Percentiles rank a stretch among this genome's conserved stretches.
These are phyloP conservation scores for Simalia tracyae DNA, from an alignment of 2,797 vertebrate species.

Conservation along the genomic window DNA sequence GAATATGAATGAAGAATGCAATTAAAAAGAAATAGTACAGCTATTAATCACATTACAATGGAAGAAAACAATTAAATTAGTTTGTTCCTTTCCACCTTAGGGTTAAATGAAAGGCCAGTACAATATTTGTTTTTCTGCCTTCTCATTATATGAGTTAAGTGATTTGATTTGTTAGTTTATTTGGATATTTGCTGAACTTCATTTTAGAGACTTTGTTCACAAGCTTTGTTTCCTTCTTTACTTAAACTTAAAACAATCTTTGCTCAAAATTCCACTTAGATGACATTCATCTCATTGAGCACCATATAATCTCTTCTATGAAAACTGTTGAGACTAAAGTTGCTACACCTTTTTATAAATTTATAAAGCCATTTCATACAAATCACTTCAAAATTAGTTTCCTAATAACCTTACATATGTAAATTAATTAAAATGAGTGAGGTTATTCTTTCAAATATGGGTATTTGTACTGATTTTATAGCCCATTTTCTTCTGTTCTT, in stretches of 20 bases:
- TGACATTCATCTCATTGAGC: not conserved
- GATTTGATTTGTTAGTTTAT: not conserved
- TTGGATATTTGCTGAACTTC: not conserved
- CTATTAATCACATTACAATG: slow-evolving; percentile 15
- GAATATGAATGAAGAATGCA: slow-evolving; percentile 9
- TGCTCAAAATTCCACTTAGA: not conserved
- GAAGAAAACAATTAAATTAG: not conserved
- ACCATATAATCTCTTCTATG: not conserved
- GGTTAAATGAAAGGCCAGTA: slow-evolving; percentile 5
- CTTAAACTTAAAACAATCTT: not conserved
- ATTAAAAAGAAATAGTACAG: slow-evolving; percentile 23
- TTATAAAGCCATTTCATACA: not conserved
- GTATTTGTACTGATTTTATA: not conserved
- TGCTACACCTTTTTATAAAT: not conserved
- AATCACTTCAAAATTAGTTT: not conserved
- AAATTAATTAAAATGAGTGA: not conserved
- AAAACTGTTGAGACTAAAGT: not conserved
- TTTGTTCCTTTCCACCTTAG: not conserved
- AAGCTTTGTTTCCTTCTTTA: not conserved
- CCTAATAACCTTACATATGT: not conserved
- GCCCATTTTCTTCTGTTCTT: not conserved
- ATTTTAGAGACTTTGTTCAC: not conserved
- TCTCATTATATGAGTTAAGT: slow-evolving; percentile 10
- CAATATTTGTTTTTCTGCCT: not conserved
- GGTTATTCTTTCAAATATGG: not conserved